Evolutionary conservation across 2,113 vertebrate genomes (phyloP).

Genomic region (Dipodomys stephensi): DNA sequence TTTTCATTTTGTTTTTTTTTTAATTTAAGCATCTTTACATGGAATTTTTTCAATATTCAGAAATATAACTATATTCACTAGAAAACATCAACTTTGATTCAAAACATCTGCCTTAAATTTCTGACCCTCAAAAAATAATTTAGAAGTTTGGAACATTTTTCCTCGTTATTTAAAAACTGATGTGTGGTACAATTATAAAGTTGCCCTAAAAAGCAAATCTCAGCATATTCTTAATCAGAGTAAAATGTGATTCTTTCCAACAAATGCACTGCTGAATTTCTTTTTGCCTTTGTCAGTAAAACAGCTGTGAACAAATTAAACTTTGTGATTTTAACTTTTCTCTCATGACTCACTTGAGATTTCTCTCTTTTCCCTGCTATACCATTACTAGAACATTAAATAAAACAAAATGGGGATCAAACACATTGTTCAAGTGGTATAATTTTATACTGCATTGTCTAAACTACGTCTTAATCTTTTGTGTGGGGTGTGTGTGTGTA

Average conservation of each 20-base stretch:
- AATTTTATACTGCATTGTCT: background rate
- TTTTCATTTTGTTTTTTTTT: background rate
- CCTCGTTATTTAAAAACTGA: constrained; percentile 77
- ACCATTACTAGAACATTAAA: background rate
- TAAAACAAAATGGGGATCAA: background rate
- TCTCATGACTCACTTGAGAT: constrained; percentile 36
- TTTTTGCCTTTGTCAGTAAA: constrained; percentile 68
- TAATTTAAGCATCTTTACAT: constrained; percentile 37
- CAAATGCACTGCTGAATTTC: constrained; percentile 72
- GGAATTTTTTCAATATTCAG: constrained; percentile 61
- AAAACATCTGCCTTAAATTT: constrained; percentile 76
- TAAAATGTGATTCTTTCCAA: constrained; percentile 75
- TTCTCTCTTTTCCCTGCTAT: background rate
- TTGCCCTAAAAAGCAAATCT: constrained; percentile 76
- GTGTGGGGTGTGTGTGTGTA: too few relatives aligned
- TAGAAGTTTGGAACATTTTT: constrained; percentile 69
- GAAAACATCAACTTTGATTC: constrained; percentile 70
- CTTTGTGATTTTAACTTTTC: constrained; percentile 63
- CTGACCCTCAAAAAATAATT: constrained; percentile 66
- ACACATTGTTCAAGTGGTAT: background rate
- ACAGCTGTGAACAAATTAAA: constrained; percentile 71
- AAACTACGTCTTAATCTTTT: background rate
- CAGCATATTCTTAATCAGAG: constrained; percentile 80
- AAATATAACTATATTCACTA: constrained; percentile 63
- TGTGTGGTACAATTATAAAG: constrained; percentile 75